Evolutionary conservation across 2,888 invertebrate species (phyloP).

Genomic region (Rhyacophila evoluta): DNA sequence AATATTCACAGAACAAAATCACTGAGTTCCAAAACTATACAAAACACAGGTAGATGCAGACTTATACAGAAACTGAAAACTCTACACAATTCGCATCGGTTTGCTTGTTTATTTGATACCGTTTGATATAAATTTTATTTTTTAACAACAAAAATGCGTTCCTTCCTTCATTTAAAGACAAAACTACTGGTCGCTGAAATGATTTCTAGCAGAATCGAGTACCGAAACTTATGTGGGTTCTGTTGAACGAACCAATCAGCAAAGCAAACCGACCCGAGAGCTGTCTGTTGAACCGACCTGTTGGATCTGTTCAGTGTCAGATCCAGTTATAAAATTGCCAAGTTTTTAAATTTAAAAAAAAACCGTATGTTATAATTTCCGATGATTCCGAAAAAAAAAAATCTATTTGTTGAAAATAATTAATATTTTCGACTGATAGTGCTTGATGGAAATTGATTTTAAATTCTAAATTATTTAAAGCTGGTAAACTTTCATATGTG

Average conservation of each 20-base stretch:
- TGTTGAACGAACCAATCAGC: constrained; percentile 17
- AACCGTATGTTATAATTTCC: too few relatives aligned
- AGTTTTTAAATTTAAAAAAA: too few relatives aligned
- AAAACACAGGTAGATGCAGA: not conserved
- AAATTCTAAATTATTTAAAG: too few relatives aligned
- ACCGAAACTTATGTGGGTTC: constrained; percentile 3
- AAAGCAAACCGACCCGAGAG: constrained; percentile 1
- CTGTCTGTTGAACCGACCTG: constrained; percentile 24
- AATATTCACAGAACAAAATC: constrained; percentile 21
- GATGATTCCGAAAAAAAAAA: too few relatives aligned
- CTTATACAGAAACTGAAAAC: not conserved
- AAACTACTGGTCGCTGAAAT: not conserved
- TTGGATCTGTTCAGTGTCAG: not conserved
- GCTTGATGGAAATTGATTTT: too few relatives aligned
- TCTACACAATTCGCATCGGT: not conserved
- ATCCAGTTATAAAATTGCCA: too few relatives aligned
- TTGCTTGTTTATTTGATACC: not conserved
- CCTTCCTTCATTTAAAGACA: not conserved
- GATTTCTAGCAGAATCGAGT: not conserved
- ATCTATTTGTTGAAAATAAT: too few relatives aligned
- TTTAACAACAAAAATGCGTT: not conserved
- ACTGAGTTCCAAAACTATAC: not conserved
- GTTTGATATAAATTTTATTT: not conserved
- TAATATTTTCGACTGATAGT: too few relatives aligned
- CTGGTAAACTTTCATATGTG: too few relatives aligned